phyloP scores from a whole-genome alignment of 2,888 invertebrate species.

The Diaprepes abbreviatus region DNA sequence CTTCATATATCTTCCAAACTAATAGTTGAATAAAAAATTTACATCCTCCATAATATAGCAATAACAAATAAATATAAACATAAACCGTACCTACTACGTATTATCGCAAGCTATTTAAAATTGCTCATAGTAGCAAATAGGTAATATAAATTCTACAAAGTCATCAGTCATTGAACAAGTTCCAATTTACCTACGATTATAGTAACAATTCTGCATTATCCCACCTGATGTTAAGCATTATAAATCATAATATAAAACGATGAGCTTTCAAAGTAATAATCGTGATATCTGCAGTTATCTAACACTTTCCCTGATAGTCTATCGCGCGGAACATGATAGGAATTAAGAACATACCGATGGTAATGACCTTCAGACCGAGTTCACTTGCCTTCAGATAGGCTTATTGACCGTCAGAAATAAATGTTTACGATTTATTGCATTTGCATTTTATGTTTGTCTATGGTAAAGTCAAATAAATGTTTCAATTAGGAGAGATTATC shows the following conservation, averaged over 20 bases:
- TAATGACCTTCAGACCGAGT: slow-evolving; percentile 41
- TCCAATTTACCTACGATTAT: slow-evolving; percentile 8
- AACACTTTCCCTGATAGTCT: slow-evolving; percentile 39
- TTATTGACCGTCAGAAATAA: slow-evolving; percentile 21
- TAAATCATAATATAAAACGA: slow-evolving; percentile 27
- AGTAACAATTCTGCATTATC: slow-evolving; percentile 20
- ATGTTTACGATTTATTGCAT: slow-evolving; percentile 21
- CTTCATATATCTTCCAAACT: too few relatives aligned
- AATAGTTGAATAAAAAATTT: too few relatives aligned
- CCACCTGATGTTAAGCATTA: slow-evolving; percentile 27
- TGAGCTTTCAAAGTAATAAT: slow-evolving; percentile 27
- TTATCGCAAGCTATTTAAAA: background rate
- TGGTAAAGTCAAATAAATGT: too few relatives aligned
- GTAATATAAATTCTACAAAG: slow-evolving; percentile 7
- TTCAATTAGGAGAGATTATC: too few relatives aligned
- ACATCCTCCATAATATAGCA: too few relatives aligned
- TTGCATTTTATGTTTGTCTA: slow-evolving; percentile 1
- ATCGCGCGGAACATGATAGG: slow-evolving; percentile 34
- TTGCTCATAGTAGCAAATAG: background rate
- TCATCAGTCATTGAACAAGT: slow-evolving; percentile 20
- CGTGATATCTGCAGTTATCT: slow-evolving; percentile 37
- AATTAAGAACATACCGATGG: slow-evolving; percentile 27
- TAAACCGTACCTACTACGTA: too few relatives aligned
- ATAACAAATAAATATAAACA: too few relatives aligned
- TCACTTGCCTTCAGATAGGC: slow-evolving; percentile 34